These are phyloP conservation scores for Dicyrtoma fusca DNA, from an alignment of 2,888 invertebrate genomes.

Conservation along the genomic window DNA sequence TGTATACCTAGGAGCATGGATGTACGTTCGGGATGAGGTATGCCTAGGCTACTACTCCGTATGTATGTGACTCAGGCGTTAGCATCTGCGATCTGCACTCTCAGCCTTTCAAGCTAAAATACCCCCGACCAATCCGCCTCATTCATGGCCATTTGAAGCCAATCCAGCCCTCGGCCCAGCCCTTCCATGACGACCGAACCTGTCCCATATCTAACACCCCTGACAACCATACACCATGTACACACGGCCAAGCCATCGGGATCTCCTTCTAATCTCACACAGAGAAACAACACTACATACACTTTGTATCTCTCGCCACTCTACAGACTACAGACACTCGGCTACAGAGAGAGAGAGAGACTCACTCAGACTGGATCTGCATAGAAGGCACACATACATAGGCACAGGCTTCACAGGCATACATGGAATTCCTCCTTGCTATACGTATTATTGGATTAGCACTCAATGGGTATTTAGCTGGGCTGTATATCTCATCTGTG, in stretches of 20 bases:
- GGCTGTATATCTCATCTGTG: too few relatives aligned
- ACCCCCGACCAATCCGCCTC: constrained; percentile 39
- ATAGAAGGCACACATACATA: neutral
- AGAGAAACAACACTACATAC: neutral
- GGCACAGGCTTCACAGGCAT: neutral
- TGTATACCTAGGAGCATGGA: neutral
- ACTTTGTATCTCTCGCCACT: too few relatives aligned
- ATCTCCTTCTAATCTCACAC: neutral
- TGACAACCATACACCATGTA: constrained; percentile 43
- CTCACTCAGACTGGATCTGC: neutral
- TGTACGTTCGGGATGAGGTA: too few relatives aligned
- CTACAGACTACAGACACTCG: too few relatives aligned
- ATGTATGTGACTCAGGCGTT: constrained; percentile 11
- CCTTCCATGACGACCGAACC: constrained; percentile 43
- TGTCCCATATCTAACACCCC: constrained; percentile 46
- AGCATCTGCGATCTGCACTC: constrained; percentile 36
- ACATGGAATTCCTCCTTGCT: neutral
- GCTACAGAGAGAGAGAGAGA: too few relatives aligned
- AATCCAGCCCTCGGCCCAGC: constrained; percentile 42
- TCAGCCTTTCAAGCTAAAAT: constrained; percentile 33
- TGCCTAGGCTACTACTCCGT: too few relatives aligned
- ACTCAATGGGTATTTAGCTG: too few relatives aligned
- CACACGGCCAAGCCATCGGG: too few relatives aligned
- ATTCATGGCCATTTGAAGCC: constrained; percentile 28
- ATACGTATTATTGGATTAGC: neutral